Base-by-base conservation (phyloP, 2,888 invertebrate species). In the Nemotelus nigrinus region DNA sequence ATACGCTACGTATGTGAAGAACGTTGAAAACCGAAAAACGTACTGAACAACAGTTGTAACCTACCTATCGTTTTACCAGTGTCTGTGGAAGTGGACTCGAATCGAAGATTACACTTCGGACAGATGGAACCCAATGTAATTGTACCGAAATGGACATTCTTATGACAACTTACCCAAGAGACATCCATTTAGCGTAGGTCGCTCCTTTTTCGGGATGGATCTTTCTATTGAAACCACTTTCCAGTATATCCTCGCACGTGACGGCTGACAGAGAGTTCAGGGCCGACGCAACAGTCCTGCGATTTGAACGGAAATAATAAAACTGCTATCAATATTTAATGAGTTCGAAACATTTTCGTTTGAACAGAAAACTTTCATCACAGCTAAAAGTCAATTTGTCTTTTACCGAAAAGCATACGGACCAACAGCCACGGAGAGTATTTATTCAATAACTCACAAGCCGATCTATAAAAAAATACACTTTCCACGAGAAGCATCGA, bases 261-360 rank as follows among this genome's bases (percentile, higher is more conserved):
- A 97, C 94, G 2, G 98, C 97, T 0, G 98, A 93, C 80, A 98
- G 88, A 0, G 97, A 97, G 84, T 97, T 98, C 77, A 98, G 86
- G 0, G 97, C 97, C n/a, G 97, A 95, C 0, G 97, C 97, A 3
- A 98, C 96, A 4, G 98, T 98, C 82, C 97, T 98, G 87, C 1
- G 80, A 64, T 2, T 8, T 4, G 43, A 58, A 43, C 8, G 48
- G 8, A 25, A 25, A 25, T 25, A 25, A 25, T 25, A 65, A 43
- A 2, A 76, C n/a, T 3, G 60, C 7, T 39, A 41, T 41, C n/a
- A 58, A 58, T 10, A 58, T n/a, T 58, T n/a, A 57, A n/a, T n/a
- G 25, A 58, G 58, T 58, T n/a, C 58, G 58, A 50, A 50, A 7
- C 50, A 50, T 25, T 25, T 25, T 25, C 25, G 25, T 25, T 25